Evolutionary conservation across 2,797 vertebrate genomes (phyloP).

Genomic region (Sarcoramphus papa): DNA sequence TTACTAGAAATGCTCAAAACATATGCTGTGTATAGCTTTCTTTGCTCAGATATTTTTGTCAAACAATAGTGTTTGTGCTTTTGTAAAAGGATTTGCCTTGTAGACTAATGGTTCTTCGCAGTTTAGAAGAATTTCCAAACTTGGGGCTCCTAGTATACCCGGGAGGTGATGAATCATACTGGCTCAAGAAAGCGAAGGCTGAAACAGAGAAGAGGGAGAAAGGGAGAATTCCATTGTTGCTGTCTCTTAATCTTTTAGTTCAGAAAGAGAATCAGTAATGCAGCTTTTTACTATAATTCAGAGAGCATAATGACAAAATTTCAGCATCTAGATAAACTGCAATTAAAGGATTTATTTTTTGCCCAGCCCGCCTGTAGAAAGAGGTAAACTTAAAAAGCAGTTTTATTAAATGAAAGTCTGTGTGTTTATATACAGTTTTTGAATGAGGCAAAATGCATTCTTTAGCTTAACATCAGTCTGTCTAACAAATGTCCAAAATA

Average conservation of each 20-base stretch:
- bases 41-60: neutral
- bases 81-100: conserved; percentile 28
- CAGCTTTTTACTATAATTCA: neutral
- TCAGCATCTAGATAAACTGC: neutral
- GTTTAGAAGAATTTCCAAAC: conserved; percentile 61
- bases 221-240: conserved; percentile 1
- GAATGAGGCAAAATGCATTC: neutral
- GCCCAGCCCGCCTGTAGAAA: neutral
- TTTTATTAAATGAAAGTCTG: neutral
- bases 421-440: neutral
- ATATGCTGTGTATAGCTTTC: neutral
- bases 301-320: neutral
- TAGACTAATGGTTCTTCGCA: conserved; percentile 13
- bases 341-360: neutral
- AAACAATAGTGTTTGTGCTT: neutral
- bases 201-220: neutral
- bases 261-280: neutral
- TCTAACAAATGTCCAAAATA: conserved; percentile 14
- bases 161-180: conserved; percentile 44
- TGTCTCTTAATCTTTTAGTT: neutral
- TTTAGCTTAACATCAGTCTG: neutral
- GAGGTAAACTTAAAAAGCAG: neutral
- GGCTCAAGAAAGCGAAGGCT: conserved; percentile 14
- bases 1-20: neutral
- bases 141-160: conserved; percentile 28